These are phyloP conservation scores for Diprion similis DNA, from an alignment of 1,140 invertebrate species.

Conservation along the genomic window DNA sequence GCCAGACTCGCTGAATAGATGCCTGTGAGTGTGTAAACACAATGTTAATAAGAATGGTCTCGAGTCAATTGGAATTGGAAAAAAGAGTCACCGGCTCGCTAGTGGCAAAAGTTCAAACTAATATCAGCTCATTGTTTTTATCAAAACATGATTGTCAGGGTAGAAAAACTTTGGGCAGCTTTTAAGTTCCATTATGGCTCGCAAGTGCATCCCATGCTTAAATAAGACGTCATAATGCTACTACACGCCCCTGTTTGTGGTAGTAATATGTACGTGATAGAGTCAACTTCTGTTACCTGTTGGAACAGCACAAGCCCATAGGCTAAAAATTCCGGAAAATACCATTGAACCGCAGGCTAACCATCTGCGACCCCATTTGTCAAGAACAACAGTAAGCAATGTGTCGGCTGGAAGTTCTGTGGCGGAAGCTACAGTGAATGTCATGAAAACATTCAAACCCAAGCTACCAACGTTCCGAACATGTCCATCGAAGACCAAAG, in stretches of 20 bases:
- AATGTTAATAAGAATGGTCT: no score
- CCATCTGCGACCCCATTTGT: slow-evolving; percentile 85
- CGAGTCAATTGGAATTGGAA: no score
- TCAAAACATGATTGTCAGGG: no score
- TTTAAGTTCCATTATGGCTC: no score
- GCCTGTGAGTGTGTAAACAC: slow-evolving; percentile 56
- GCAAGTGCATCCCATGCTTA: no score
- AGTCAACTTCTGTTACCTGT: slow-evolving; percentile 54
- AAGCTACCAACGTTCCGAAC: slow-evolving; percentile 83
- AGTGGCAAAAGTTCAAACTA: no score
- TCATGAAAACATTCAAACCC: slow-evolving; percentile 80
- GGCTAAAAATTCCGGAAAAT: slow-evolving; percentile 80
- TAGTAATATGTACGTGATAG: no score
- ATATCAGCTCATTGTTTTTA: no score
- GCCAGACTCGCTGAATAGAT: slow-evolving; percentile 74
- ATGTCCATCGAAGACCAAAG: slow-evolving; percentile 86
- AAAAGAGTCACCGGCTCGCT: no score
- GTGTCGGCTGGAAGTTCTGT: slow-evolving; percentile 86
- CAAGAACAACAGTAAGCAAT: slow-evolving; percentile 78
- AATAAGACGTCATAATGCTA: no score
- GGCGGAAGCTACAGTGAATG: slow-evolving; percentile 82
- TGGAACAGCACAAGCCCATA: slow-evolving; percentile 75
- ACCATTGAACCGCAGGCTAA: slow-evolving; percentile 80
- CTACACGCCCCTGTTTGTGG: no score
- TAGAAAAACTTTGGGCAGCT: no score